Evolutionary conservation across 2,113 vertebrate genomes (phyloP).

Genomic region (Ammospiza nelsoni): DNA sequence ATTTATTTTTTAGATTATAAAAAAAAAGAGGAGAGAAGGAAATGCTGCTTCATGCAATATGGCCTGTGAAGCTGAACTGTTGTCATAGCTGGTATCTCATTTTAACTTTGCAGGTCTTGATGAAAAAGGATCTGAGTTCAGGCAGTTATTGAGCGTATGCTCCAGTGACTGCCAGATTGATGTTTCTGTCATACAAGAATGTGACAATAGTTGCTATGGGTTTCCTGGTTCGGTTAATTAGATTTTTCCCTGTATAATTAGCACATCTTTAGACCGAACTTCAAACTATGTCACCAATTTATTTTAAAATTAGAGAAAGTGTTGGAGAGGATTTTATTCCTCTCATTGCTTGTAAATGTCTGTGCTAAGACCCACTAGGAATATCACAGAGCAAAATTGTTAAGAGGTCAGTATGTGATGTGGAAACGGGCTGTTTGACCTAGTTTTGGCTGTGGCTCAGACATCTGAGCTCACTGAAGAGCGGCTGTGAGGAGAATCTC

Average conservation of each 20-base stretch:
- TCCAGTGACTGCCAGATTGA: slow-evolving; percentile 71
- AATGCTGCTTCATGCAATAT: slow-evolving; percentile 54
- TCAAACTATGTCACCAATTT: slow-evolving; percentile 55
- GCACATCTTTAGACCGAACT: slow-evolving; percentile 67
- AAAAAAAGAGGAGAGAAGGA: slow-evolving; percentile 6
- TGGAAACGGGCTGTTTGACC: slow-evolving; percentile 68
- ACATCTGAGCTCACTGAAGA: slow-evolving; percentile 45
- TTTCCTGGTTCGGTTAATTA: slow-evolving; percentile 70
- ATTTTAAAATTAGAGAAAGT: slow-evolving; percentile 60
- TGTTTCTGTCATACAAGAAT: slow-evolving; percentile 65
- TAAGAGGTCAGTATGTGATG: slow-evolving; percentile 62
- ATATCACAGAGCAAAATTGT: slow-evolving; percentile 55
- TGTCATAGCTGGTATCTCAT: slow-evolving; percentile 52
- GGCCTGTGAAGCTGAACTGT: slow-evolving; percentile 54
- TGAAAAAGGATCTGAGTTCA: slow-evolving; percentile 63
- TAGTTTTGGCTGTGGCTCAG: slow-evolving; percentile 59
- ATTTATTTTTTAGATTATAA: not conserved
- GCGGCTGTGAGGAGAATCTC: not conserved
- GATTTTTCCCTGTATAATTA: slow-evolving; percentile 72
- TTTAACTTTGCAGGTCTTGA: slow-evolving; percentile 64
- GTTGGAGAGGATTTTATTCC: slow-evolving; percentile 52
- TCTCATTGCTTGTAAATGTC: slow-evolving; percentile 26
- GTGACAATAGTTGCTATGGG: slow-evolving; percentile 70
- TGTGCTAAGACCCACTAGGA: slow-evolving; percentile 47
- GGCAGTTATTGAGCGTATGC: slow-evolving; percentile 66